Percentiles rank a stretch among this genome's conserved stretches.
Conservation (phyloP, 2,797 vertebrate species). For the Macroramphosus scolopax region DNA sequence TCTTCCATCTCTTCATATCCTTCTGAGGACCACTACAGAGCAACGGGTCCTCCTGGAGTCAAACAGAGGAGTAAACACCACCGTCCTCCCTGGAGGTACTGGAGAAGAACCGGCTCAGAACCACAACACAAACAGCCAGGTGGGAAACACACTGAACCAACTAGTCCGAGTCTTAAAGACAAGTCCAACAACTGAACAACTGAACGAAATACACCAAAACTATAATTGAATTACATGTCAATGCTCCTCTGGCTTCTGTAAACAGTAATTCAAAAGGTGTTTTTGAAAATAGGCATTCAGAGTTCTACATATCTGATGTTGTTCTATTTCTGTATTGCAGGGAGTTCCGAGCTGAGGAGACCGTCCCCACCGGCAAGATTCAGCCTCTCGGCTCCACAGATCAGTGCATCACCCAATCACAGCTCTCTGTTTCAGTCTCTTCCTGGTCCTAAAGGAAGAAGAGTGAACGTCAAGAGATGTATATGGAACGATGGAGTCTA, state of each 20-base stretch:
- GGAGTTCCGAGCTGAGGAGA: constrained; percentile 7
- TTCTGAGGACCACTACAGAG: constrained; percentile 60
- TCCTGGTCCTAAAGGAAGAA: constrained; percentile 36
- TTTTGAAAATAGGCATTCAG: no score
- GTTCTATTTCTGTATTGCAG: constrained; percentile 57
- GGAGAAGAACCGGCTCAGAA: constrained; percentile 77
- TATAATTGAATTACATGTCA: no score
- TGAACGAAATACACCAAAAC: no score
- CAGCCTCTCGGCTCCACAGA: constrained; percentile 12
- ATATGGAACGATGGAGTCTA: no score
- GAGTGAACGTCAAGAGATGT: constrained; percentile 55
- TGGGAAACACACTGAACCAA: constrained; percentile 54
- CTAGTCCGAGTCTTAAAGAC: no score
- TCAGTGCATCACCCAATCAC: constrained; percentile 44
- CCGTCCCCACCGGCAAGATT: constrained; percentile 15
- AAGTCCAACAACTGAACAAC: no score
- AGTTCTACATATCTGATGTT: no score
- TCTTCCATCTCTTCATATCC: constrained; percentile 25
- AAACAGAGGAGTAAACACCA: constrained; percentile 38
- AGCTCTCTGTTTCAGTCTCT: constrained; percentile 69
- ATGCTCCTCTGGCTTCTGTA: no score
- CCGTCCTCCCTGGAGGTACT: constrained; percentile 78
- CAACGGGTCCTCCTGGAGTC: constrained; percentile 48
- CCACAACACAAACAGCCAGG: constrained; percentile 77
- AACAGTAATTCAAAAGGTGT: no score